Conservation (phyloP, 1,140 invertebrate genomes). For the Tetragnatha versicolor region DNA sequence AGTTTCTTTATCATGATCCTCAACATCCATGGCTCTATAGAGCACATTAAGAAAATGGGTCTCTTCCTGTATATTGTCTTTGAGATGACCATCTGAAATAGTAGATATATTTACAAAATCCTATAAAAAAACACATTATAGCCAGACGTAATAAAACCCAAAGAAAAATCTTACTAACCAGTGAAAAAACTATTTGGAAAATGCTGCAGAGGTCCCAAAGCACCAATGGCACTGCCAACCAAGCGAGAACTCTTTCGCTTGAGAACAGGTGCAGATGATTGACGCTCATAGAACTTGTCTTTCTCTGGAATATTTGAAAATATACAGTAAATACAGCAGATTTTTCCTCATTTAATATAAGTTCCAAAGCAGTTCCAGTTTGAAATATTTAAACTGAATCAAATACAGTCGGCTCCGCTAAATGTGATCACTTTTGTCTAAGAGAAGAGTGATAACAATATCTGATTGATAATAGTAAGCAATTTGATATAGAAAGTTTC, state of each 20-base stretch:
- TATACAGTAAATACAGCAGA: not conserved
- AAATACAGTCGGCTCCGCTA: too few relatives aligned
- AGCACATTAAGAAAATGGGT: conserved; percentile 68
- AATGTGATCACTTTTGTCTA: too few relatives aligned
- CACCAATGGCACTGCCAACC: conserved; percentile 71
- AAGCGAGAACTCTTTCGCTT: conserved; percentile 91
- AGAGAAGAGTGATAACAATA: too few relatives aligned
- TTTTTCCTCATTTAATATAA: conserved; percentile 14
- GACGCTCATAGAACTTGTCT: conserved; percentile 87
- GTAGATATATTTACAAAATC: too few relatives aligned
- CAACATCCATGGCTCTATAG: conserved; percentile 83
- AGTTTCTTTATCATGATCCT: conserved; percentile 94
- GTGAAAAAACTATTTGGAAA: conserved; percentile 71
- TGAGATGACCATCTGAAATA: conserved; percentile 57
- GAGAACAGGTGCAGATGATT: conserved; percentile 86
- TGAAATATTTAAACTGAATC: too few relatives aligned
- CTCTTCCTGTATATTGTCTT: conserved; percentile 69
- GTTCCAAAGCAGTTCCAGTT: too few relatives aligned
- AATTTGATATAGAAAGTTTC: too few relatives aligned
- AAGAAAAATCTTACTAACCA: conserved; percentile 65
- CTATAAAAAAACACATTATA: not conserved
- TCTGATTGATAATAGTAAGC: too few relatives aligned
- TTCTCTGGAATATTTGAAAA: conserved; percentile 70
- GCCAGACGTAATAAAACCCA: not conserved
- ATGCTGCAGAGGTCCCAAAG: conserved; percentile 69